Percentiles rank a stretch among this genome's conserved stretches.
Evolutionary conservation across 2,113 vertebrate species (phyloP).

Genomic region (Apodemus speciosus): DNA sequence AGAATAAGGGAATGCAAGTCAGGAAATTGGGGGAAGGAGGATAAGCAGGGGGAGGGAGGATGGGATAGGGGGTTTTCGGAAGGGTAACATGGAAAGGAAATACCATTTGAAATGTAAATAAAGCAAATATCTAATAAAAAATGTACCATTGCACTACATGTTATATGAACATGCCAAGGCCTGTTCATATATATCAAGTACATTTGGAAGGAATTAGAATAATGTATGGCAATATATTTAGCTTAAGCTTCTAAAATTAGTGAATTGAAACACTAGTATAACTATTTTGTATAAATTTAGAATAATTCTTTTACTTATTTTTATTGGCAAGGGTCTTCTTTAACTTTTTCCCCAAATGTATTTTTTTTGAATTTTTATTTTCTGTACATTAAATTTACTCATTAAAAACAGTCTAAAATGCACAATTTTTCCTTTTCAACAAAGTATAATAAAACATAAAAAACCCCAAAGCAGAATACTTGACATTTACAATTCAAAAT

Average conservation of each 20-base stretch:
- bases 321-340: not conserved
- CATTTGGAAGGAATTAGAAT: not conserved
- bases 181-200: not conserved
- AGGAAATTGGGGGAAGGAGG: too few relatives aligned
- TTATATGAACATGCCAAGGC: too few relatives aligned
- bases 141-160: not conserved
- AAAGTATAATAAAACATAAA: conserved; percentile 93
- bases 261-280: not conserved
- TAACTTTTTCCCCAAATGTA: not conserved
- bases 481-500: conserved; percentile 89
- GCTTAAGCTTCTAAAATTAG: not conserved
- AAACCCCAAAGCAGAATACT: conserved; percentile 89
- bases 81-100: too few relatives aligned
- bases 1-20: too few relatives aligned
- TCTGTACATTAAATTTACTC: conserved; percentile 78
- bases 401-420: too few relatives aligned
- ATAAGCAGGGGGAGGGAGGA: too few relatives aligned
- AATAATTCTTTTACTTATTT: not conserved
- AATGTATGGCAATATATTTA: not conserved
- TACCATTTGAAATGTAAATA: too few relatives aligned
- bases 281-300: not conserved
- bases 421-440: conserved; percentile 85
- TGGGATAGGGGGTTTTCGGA: too few relatives aligned
- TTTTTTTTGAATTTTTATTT: conserved; percentile 84
- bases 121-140: not conserved